phyloP scores from a whole-genome alignment of 2,888 invertebrate species.

The Drosophila infuscata region DNA sequence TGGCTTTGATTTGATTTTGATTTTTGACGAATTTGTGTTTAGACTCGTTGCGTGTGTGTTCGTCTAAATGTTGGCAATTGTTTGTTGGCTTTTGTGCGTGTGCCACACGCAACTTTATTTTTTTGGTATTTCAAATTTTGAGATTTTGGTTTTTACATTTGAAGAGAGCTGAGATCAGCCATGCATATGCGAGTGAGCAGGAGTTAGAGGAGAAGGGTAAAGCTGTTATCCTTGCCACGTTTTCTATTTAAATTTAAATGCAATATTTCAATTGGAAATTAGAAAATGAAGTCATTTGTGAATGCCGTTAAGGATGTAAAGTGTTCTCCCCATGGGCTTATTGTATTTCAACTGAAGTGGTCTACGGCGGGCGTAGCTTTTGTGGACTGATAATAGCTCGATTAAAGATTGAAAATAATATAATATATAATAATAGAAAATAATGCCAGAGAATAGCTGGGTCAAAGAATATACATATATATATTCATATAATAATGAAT shows the following conservation, averaged over 20 bases:
- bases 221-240: slow-evolving; percentile 57
- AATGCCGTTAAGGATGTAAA: slow-evolving; percentile 49
- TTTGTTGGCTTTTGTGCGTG: slow-evolving; percentile 75
- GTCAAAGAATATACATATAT: neutral
- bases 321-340: slow-evolving; percentile 32
- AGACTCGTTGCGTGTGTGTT: slow-evolving; percentile 59
- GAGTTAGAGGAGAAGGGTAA: slow-evolving; percentile 1
- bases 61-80: slow-evolving; percentile 77
- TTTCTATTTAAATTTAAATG: slow-evolving; percentile 59
- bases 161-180: slow-evolving; percentile 39
- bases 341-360: slow-evolving; percentile 32
- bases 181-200: slow-evolving; percentile 20
- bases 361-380: slow-evolving; percentile 30
- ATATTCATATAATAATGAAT: neutral
- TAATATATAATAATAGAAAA: too few relatives aligned
- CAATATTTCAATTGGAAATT: slow-evolving; percentile 72
- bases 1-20: slow-evolving; percentile 75
- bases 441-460: too few relatives aligned
- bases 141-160: slow-evolving; percentile 35
- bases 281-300: slow-evolving; percentile 72
- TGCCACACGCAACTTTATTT: slow-evolving; percentile 57
- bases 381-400: slow-evolving; percentile 35
- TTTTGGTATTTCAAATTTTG: slow-evolving; percentile 18
- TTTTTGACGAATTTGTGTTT: slow-evolving; percentile 73
- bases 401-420: neutral